Evolutionary conservation across 1,140 invertebrate species (phyloP).

Genomic region (Drosophila triauraria): DNA sequence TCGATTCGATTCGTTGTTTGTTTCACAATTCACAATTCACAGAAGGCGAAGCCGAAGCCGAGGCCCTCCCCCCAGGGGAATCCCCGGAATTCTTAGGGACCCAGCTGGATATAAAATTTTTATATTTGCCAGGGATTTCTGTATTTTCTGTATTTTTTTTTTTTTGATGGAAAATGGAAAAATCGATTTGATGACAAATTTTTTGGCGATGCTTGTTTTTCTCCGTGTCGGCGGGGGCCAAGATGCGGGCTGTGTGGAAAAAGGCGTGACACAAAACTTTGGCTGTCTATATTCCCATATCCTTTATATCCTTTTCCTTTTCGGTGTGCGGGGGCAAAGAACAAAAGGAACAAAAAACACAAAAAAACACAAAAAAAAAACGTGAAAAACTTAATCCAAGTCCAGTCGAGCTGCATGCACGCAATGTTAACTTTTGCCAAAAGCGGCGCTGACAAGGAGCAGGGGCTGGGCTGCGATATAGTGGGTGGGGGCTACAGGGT

Average conservation of each 20-base stretch:
- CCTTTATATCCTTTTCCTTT: constrained; percentile 43
- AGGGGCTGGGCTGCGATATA: background rate
- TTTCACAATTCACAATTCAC: constrained; percentile 14
- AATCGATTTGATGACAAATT: constrained; percentile 38
- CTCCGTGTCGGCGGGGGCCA: constrained; percentile 8
- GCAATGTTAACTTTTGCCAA: constrained; percentile 56
- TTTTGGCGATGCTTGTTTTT: constrained; percentile 24
- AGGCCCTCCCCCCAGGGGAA: background rate
- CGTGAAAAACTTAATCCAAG: constrained; percentile 60
- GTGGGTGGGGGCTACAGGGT: background rate
- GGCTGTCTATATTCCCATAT: constrained; percentile 43
- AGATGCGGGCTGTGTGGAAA: constrained; percentile 36
- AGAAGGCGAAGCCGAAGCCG: background rate
- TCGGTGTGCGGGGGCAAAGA: constrained; percentile 27
- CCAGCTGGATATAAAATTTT: constrained; percentile 35
- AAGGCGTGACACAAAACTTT: constrained; percentile 43
- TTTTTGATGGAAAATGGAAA: background rate
- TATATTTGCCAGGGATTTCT: constrained; percentile 18
- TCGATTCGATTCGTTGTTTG: constrained; percentile 3
- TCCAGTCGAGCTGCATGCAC: constrained; percentile 57
- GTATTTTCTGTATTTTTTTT: background rate
- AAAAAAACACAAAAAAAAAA: constrained; percentile 4
- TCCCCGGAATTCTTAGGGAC: constrained; percentile 8
- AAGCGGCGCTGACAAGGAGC: constrained; percentile 17
- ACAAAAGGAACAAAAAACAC: background rate